Conservation (phyloP, 2,113 vertebrate species). For the Crotophaga sulcirostris region DNA sequence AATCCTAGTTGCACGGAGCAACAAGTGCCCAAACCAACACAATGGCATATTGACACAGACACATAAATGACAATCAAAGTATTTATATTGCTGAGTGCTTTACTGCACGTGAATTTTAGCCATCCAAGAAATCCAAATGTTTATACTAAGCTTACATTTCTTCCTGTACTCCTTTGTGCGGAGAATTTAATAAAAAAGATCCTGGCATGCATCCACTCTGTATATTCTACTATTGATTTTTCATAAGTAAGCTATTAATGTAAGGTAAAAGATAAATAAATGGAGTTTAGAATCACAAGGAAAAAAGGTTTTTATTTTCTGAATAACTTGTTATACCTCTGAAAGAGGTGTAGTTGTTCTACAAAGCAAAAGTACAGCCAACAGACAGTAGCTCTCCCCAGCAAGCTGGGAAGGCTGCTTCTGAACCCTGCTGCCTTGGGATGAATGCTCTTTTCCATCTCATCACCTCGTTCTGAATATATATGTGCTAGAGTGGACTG, state of each 20-base stretch:
- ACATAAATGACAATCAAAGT: background rate
- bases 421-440: background rate
- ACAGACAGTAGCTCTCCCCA: background rate
- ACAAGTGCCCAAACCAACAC: background rate
- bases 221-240: background rate
- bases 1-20: background rate
- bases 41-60: rapidly evolving
- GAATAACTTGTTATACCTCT: background rate
- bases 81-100: background rate
- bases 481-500: background rate
- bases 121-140: background rate
- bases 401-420: background rate
- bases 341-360: background rate
- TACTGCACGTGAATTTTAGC: background rate
- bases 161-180: background rate
- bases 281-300: background rate
- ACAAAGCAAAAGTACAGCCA: background rate
- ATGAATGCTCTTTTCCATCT: background rate
- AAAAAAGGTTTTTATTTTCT: background rate
- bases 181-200: background rate
- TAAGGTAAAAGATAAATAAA: background rate
- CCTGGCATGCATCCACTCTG: background rate
- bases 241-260: background rate
- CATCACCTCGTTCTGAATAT: background rate
- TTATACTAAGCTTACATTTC: background rate